These are phyloP conservation scores for Ifrita kowaldi DNA, from an alignment of 2,113 vertebrate species.

Conservation along the genomic window DNA sequence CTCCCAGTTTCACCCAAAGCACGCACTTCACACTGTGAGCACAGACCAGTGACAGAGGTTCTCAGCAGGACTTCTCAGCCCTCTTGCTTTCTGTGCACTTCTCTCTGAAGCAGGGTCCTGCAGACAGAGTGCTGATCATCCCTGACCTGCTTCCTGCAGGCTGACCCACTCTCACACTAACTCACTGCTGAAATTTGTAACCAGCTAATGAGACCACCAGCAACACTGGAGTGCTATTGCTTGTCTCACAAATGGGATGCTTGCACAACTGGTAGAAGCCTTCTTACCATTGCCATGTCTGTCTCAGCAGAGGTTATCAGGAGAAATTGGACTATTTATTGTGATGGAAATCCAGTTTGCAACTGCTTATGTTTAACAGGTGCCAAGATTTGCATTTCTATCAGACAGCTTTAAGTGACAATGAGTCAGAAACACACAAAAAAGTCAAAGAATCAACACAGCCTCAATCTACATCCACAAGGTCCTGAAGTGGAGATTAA, in stretches of 20 bases:
- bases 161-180: background rate
- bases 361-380: background rate
- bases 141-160: background rate
- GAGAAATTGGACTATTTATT: background rate
- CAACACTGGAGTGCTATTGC: background rate
- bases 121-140: background rate
- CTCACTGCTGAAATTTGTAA: background rate
- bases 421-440: background rate
- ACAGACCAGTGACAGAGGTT: background rate
- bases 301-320: background rate
- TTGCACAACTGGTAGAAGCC: background rate
- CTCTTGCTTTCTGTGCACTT: background rate
- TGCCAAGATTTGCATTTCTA: background rate
- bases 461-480: background rate
- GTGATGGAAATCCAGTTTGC: background rate
- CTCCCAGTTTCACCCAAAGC: background rate
- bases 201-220: background rate
- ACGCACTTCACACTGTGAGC: accelerated
- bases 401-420: background rate
- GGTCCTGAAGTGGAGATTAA: background rate
- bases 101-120: background rate
- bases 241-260: background rate
- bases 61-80: background rate
- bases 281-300: background rate
- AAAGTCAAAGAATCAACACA: background rate